Evolutionary conservation across 2,797 vertebrate genomes (phyloP).

Genomic region (Macropus fuliginosus): DNA sequence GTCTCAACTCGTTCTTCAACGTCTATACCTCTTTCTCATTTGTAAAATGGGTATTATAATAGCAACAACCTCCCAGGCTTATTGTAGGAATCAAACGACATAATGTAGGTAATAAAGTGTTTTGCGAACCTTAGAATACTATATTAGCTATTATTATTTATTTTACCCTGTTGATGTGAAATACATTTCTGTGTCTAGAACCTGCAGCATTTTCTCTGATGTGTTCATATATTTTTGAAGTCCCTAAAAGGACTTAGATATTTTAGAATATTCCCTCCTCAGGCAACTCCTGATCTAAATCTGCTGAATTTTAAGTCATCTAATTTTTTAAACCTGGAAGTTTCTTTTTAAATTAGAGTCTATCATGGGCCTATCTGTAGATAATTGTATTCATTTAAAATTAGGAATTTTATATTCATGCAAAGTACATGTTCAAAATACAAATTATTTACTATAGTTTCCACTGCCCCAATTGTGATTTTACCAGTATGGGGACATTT

Average conservation of each 20-base stretch:
- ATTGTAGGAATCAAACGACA: neutral
- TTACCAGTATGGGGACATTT: neutral
- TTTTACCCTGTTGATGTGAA: slow-evolving; percentile 56
- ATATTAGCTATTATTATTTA: slow-evolving; percentile 11
- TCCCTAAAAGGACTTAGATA: slow-evolving; percentile 25
- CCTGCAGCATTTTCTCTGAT: slow-evolving; percentile 54
- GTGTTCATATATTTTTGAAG: slow-evolving; percentile 54
- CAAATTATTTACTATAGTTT: slow-evolving; percentile 8
- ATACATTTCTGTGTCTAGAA: slow-evolving; percentile 55
- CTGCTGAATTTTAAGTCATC: slow-evolving; percentile 44
- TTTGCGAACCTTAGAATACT: slow-evolving; percentile 2
- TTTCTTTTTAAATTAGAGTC: slow-evolving; percentile 10
- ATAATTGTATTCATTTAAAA: slow-evolving; percentile 25
- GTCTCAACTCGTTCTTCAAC: neutral
- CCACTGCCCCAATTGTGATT: neutral
- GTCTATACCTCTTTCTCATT: neutral
- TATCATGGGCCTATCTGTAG: neutral
- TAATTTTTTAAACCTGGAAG: slow-evolving; percentile 34
- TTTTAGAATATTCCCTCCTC: slow-evolving; percentile 42
- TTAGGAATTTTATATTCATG: neutral
- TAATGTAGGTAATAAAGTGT: neutral
- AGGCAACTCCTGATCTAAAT: slow-evolving; percentile 54
- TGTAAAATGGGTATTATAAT: neutral
- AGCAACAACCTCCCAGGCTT: slow-evolving; percentile 37
- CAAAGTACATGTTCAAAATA: slow-evolving; percentile 7